Evolutionary conservation across 1,140 invertebrate genomes (phyloP), one percentile per base, ranked within the genome.

Genomic region (Drosophila quadrilineata): DNA sequence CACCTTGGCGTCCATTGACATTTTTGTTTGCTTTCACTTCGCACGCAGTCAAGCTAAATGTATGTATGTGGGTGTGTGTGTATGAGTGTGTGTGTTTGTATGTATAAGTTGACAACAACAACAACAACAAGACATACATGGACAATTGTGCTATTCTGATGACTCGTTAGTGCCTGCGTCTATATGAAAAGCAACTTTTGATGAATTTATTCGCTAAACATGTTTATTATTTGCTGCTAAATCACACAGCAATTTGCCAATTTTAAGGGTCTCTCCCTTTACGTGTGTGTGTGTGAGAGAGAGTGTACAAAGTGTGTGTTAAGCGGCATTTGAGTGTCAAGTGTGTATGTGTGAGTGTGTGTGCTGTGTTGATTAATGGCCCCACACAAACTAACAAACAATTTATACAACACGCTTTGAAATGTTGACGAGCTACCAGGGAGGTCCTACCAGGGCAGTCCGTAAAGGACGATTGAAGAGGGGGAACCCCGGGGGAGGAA

Each of bases 171-270:
- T 76, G 56, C 59, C 53, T 62, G 62, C 69, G 73, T 79, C 60
- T 68, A 45, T 62, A 57, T 74, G 54, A 67, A 58, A 33, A 72
- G 65, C 66, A 74, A 84, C 65, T 84, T 79, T 84, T 84, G 77
- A 85, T 85, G 74, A 85, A 84, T 85, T 84, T 74, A 76, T 87
- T 67, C 66, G 73, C 82, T 82, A 82, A 86, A 76, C 75, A 86
- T 82, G 76, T 82, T 87, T 87, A 86, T 87, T 87, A 86, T 87
- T 87, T 86, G 75, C 72, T 72, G 66, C 65, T 85, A 76, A 86
- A 82, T 86, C 75, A 86, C 75, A 73, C 69, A 82, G 64, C 80
- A 86, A 86, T 86, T 86, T 87, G 82, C 71, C 75, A 86, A 79
- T 87, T 87, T 86, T 59, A 76, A 70, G 43, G 67, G 69, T 59